Evolutionary conservation across 2,113 vertebrate genomes (phyloP).

Genomic region (Nesospiza acunhae): DNA sequence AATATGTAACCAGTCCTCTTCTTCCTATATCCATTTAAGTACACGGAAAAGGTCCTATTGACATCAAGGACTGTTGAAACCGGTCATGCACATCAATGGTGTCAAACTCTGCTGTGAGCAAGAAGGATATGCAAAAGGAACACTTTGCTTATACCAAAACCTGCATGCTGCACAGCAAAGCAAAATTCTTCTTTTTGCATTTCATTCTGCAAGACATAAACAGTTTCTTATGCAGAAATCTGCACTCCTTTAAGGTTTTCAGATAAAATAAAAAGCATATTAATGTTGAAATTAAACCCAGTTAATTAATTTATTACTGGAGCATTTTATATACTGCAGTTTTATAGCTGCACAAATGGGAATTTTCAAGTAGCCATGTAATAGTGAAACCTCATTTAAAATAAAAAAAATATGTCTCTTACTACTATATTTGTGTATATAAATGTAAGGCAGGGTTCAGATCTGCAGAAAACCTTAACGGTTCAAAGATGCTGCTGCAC

Average conservation of each 20-base stretch:
- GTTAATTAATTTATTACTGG: neutral
- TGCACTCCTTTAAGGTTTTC: neutral
- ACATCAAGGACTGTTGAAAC: neutral
- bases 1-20: neutral
- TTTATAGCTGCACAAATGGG: neutral
- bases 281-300: neutral
- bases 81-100: neutral
- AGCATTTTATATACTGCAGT: neutral
- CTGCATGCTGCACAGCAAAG: neutral
- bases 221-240: neutral
- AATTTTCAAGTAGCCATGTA: neutral
- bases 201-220: neutral
- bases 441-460: neutral
- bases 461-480: neutral
- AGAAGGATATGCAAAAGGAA: neutral
- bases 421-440: neutral
- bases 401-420: neutral
- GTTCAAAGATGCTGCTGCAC: neutral
- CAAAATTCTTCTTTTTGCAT: neutral
- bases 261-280: neutral
- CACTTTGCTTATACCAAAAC: neutral
- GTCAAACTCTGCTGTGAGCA: neutral
- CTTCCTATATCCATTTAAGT: slow-evolving; percentile 15
- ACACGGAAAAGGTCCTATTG: neutral
- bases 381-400: neutral